Percentiles rank a stretch among this genome's conserved stretches.
Evolutionary conservation across 2,888 invertebrate species (phyloP).

Genomic region (Hemistola chrysoprasaria): DNA sequence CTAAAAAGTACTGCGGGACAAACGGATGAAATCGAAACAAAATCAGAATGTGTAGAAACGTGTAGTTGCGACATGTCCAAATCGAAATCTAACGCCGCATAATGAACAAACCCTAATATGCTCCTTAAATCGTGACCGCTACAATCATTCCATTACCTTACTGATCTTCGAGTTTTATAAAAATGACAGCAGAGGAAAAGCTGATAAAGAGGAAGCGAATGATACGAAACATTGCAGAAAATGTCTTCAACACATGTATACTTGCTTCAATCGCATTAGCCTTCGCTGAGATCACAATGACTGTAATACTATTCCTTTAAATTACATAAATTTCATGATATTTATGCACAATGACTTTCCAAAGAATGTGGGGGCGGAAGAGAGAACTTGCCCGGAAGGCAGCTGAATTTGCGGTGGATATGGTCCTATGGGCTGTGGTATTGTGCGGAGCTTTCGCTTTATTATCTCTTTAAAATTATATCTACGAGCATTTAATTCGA

Average conservation of each 20-base stretch:
- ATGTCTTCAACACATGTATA: constrained; percentile 49
- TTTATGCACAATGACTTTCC: constrained; percentile 39
- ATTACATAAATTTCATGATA: background rate
- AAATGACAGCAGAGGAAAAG: constrained; percentile 48
- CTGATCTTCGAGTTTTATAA: constrained; percentile 2
- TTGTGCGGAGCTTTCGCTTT: constrained; percentile 51
- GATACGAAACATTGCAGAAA: constrained; percentile 49
- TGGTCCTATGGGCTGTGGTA: constrained; percentile 46
- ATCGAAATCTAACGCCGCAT: background rate
- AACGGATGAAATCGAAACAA: constrained; percentile 35
- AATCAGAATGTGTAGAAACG: constrained; percentile 45
- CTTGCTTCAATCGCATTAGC: constrained; percentile 56
- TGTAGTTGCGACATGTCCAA: constrained; percentile 41
- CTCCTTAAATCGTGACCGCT: background rate
- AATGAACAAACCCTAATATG: background rate
- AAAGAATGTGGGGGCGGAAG: constrained; percentile 44
- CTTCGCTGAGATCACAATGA: constrained; percentile 56
- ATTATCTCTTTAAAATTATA: constrained; percentile 29
- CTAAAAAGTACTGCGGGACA: constrained; percentile 27
- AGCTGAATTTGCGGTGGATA: constrained; percentile 37
- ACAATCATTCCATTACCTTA: background rate
- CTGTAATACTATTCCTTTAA: constrained; percentile 49
- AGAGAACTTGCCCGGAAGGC: constrained; percentile 37
- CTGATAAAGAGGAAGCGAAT: constrained; percentile 41
- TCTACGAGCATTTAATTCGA: too few species aligned